Base-by-base conservation (phyloP, 2,797 vertebrate genomes). In the Taeniopygia guttata region DNA sequence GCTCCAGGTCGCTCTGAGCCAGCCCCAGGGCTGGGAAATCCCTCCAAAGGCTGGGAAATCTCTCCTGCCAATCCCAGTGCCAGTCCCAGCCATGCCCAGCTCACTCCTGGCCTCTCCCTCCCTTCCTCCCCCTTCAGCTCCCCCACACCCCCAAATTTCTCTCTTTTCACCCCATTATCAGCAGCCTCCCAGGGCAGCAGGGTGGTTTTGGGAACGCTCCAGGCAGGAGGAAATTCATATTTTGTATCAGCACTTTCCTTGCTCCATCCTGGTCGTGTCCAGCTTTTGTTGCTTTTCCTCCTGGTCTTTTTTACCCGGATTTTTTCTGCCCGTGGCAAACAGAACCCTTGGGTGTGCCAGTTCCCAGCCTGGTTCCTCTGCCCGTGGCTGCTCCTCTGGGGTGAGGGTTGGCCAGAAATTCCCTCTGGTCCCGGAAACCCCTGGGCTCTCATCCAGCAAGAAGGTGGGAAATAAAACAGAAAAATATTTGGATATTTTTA, bases 61-160 rank as follows among this genome's bases (percentile, higher is more conserved):
- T 13, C 25, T 26, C 5, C 5, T 26, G 56, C 10, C 9, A 5
- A 5, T 56, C 29, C 46, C 72, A 60, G 46, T 6, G 1, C 54
- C 1, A 18, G 1, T 38, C 22, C 38, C 62, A 59, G 38, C 7
- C 25, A 7, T 0, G 4, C 1, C 5, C 13, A 1, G n/a, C 10
- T 59, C 59, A 11, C 16, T 11, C 8, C 2, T 67, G 56, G 16
- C 4, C 58, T 40, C 62, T 49, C 11, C 51, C 15, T 43, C 32
- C 26, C 32, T 34, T 20, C 22, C 54, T 49, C 40, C 34, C 49
- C 30, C 56, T 3, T 7, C 70, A 12, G 3, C n/a, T 36, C 18
- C 74, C 19, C 69, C 32, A 27, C 3, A 26, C 14, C n/a, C 70
- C 87, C 67, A 32, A 7, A 25, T 0, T 9, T 9, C 30, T 42